These are phyloP conservation scores for Poecilia picta DNA, from an alignment of 2,797 vertebrate genomes.

Conservation along the genomic window DNA sequence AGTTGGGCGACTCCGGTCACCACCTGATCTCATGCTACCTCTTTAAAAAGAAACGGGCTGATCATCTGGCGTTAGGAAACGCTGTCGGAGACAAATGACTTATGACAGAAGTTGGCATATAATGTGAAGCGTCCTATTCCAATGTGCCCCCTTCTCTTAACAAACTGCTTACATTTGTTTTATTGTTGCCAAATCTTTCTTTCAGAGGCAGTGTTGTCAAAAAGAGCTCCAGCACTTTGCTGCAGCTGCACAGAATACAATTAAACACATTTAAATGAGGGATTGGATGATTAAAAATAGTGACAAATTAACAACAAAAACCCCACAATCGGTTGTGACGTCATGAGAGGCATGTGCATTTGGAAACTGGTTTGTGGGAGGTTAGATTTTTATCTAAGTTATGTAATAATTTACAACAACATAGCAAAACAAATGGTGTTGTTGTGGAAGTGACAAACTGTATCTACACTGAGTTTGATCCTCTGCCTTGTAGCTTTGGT, in stretches of 20 bases:
- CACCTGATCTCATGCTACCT: background rate
- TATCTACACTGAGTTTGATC: background rate
- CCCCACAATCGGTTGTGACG: background rate
- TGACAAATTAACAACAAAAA: background rate
- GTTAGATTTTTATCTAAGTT: background rate
- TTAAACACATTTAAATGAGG: background rate
- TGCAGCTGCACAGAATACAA: background rate
- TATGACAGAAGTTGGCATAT: background rate
- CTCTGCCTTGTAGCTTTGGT: background rate
- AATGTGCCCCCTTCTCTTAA: background rate
- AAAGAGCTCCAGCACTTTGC: background rate
- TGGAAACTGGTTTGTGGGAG: background rate
- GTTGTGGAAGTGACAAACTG: background rate
- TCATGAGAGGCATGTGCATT: background rate
- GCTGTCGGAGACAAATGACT: background rate
- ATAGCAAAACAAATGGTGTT: background rate
- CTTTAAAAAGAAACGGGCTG: background rate
- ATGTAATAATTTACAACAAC: background rate
- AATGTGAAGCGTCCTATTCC: background rate
- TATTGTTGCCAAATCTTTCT: background rate
- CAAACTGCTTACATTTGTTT: conserved; percentile 6
- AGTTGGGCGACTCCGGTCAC: background rate
- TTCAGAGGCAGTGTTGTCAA: background rate
- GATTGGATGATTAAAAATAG: background rate
- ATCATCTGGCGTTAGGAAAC: background rate